Percentiles rank a stretch among this genome's conserved stretches.
Conservation (phyloP, 1,140 invertebrate species). For the Sycophila sp. region DNA sequence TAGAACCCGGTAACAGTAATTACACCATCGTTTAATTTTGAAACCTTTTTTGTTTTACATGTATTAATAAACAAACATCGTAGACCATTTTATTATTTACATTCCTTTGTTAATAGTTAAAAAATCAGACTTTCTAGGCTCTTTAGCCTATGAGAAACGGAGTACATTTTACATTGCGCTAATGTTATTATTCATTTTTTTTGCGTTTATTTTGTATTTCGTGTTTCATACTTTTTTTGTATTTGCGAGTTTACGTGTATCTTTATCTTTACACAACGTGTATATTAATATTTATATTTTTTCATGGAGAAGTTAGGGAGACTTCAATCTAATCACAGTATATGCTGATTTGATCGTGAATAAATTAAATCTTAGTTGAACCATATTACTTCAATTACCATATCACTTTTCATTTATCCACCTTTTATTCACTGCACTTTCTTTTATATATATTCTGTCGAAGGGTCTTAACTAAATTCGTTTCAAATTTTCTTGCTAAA, state of each 20-base stretch:
- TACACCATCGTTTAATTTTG: constrained; percentile 63
- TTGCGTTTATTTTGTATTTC: constrained; percentile 31
- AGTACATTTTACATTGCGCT: constrained; percentile 51
- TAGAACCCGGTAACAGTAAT: constrained; percentile 60
- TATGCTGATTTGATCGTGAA: constrained; percentile 51
- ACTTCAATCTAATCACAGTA: constrained; percentile 58
- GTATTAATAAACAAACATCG: constrained; percentile 59
- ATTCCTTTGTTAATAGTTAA: constrained; percentile 61
- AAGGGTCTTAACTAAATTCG: constrained; percentile 16
- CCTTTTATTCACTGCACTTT: constrained; percentile 1
- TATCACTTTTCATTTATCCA: constrained; percentile 21
- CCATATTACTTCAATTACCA: constrained; percentile 41
- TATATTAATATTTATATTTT: constrained; percentile 45
- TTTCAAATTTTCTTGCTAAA: constrained; percentile 25
- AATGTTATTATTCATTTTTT: constrained; percentile 38
- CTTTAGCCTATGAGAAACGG: constrained; percentile 54
- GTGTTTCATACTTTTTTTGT: constrained; percentile 32
- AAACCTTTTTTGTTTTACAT: constrained; percentile 65
- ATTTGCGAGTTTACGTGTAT: constrained; percentile 43
- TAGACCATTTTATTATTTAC: constrained; percentile 66
- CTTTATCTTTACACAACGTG: constrained; percentile 32
- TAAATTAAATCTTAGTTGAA: constrained; percentile 50
- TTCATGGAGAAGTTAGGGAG: constrained; percentile 38
- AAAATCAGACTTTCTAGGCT: constrained; percentile 67
- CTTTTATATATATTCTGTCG: neutral